phyloP scores from a whole-genome alignment of 2,888 invertebrate species.

The Cecidostiba fungosa region DNA sequence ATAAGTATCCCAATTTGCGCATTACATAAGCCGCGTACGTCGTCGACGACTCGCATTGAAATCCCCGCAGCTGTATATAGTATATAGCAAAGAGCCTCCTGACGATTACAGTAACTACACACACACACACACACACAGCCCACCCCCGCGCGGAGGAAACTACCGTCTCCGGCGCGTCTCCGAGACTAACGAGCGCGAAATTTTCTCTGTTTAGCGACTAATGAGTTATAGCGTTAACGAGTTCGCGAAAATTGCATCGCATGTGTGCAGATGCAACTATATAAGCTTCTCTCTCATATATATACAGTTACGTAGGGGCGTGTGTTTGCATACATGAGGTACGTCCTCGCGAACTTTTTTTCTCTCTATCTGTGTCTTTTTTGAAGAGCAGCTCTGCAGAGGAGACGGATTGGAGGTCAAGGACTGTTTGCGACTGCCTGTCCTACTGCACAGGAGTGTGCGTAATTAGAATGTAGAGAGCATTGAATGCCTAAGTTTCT shows the following conservation, averaged over 20 bases:
- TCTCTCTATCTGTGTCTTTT: background rate
- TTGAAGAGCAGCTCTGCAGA: background rate
- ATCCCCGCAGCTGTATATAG: background rate
- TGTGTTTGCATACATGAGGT: background rate
- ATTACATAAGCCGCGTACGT: background rate
- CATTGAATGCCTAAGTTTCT: background rate
- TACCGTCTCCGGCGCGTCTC: background rate
- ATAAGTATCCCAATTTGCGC: conserved; percentile 1
- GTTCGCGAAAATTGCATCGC: conserved; percentile 38
- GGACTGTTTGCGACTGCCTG: conserved; percentile 22
- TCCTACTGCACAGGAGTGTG: conserved; percentile 13
- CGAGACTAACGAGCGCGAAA: conserved; percentile 53
- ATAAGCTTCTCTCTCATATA: no score
- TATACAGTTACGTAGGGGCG: background rate
- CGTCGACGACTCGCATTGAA: background rate
- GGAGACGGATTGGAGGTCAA: conserved; percentile 37
- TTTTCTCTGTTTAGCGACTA: conserved; percentile 54
- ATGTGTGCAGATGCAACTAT: background rate
- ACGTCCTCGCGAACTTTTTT: conserved; percentile 9
- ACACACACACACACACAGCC: background rate
- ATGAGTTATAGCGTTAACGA: conserved; percentile 56
- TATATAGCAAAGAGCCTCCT: background rate
- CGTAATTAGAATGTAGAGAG: conserved; percentile 44
- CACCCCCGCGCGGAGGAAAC: no score
- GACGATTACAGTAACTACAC: background rate